Base-by-base conservation (phyloP, 1,140 invertebrate genomes). In the Portunus trituberculatus region DNA sequence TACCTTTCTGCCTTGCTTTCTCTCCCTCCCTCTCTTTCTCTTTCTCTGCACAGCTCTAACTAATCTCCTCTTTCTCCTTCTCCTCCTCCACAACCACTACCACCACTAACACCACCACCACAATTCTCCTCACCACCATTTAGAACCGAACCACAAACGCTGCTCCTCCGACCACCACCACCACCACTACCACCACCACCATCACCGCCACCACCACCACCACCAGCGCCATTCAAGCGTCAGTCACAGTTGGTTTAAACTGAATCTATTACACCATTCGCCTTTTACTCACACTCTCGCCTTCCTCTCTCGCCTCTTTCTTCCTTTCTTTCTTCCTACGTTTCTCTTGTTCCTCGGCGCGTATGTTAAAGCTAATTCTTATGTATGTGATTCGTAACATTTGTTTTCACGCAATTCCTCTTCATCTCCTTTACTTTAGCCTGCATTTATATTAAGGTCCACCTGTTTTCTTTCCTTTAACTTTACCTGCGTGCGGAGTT, bases 21-120 rank as follows among this genome's bases (percentile, higher is more conserved):
- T 25, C 83, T 84, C 83, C n/a, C 83, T 84, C 83, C n/a, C 83
- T 84, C 83, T 84, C 83, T 84, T 25, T 39, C 39, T 39, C 39
- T 39, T 39, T 87, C 84, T 32, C 84, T 87, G 0, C 84, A 32
- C 12, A 32, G 2, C 84, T 4, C 84, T 6, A 87, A 32, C 14
- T 87, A 7, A 32, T 46, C 84, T 32, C 84, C 7, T 87, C 14
- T 20, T 46, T 20, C 25, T 76, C n/a, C 67, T 76, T n/a, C 20
- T 76, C 67, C 20, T 76, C 8, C 6, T 76, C 6, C n/a, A 76
- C n/a, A 25, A n/a, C 16, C 12, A 76, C 16, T 20, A n/a, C 67
- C 67, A n/a, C 20, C 52, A 59, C 52, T 20, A 59, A 25, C 67
- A n/a, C 67, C 12, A 76, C 67, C 20, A n/a, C 67, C 67, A n/a